Base-by-base conservation (phyloP, 2,888 invertebrate species). In the Cloeon dipterum region DNA sequence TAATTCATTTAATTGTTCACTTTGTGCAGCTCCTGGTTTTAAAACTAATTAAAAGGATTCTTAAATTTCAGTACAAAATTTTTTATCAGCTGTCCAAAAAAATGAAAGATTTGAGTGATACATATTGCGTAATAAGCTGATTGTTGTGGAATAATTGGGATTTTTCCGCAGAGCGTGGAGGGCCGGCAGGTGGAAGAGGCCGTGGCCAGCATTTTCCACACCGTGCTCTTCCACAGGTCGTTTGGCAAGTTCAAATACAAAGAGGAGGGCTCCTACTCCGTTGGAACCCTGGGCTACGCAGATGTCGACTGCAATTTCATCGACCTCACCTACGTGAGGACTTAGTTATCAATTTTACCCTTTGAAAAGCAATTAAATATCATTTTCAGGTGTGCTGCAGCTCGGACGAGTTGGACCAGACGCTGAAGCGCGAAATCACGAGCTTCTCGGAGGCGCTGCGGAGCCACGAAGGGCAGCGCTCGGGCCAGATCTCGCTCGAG, bases 301-400 rank as follows among this genome's bases (percentile, higher is more conserved):
- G 98, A 98, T 58, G 85, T 94, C 25, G 88, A 93, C 58, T 98
- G 96, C 63, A 88, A 96, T 58, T 91, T 89, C 55, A 81, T 98
- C 49, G 94, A 96, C 60, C 78, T 94, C 55, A 94, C 94, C 5
- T 96, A 96, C 60, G 94, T 70, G 53, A 59, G 62, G 54, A 25
- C 5, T 14, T 25, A n/a, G n/a, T 26, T 21, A 33, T n/a, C 1
- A n/a, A 23, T 10, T 23, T 8, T 23, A 23, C 23, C 8, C 8
- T 23, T 10, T 23, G 23, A 26, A 23, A 20, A 21, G 20, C n/a
- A 11, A 17, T 41, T 33, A 39, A 26, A 40, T 26, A 10, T 41
- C n/a, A n/a, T 21, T 44, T 44, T 1, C 42, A 64, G 63, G 60
- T 89, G 19, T 81, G 89, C 56, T 88, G 88, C 60, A 77, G 83